These are phyloP conservation scores for Alaudala cheleensis DNA, from an alignment of 2,113 vertebrate genomes.

Conservation along the genomic window DNA sequence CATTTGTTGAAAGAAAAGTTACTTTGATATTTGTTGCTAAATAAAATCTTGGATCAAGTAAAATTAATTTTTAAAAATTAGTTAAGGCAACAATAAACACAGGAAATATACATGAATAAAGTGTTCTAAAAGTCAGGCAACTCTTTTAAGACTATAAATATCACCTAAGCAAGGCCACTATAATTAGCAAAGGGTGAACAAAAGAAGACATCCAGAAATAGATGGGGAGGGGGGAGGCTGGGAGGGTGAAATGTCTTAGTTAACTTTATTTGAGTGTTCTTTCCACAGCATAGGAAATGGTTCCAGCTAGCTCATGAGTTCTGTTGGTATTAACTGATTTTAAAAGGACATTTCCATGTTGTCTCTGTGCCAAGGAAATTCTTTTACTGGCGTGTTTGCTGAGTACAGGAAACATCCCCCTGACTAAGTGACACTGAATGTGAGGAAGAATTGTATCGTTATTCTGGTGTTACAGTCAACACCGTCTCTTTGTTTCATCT, in stretches of 20 bases:
- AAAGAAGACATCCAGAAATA: slow-evolving; percentile 91
- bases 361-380: slow-evolving; percentile 76
- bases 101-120: slow-evolving; percentile 90
- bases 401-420: slow-evolving; percentile 69
- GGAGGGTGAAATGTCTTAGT: slow-evolving; percentile 70
- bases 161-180: slow-evolving; percentile 77
- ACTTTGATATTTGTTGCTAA: slow-evolving; percentile 79
- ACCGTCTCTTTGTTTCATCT: background rate
- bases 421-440: slow-evolving; percentile 68
- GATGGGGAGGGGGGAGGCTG: slow-evolving; percentile 75
- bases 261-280: slow-evolving; percentile 85
- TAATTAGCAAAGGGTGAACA: slow-evolving; percentile 92
- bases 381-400: slow-evolving; percentile 72
- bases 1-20: slow-evolving; percentile 73
- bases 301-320: slow-evolving; percentile 69
- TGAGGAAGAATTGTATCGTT: slow-evolving; percentile 69
- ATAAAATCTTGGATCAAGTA: slow-evolving; percentile 76
- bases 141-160: slow-evolving; percentile 88
- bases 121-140: slow-evolving; percentile 77
- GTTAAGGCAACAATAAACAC: slow-evolving; percentile 81
- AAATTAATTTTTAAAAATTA: slow-evolving; percentile 72
- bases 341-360: slow-evolving; percentile 74
- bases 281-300: slow-evolving; percentile 78
- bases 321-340: slow-evolving; percentile 73
- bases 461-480: slow-evolving; percentile 46